phyloP scores from a whole-genome alignment of 2,113 vertebrate genomes.

The Nibea albiflora region DNA sequence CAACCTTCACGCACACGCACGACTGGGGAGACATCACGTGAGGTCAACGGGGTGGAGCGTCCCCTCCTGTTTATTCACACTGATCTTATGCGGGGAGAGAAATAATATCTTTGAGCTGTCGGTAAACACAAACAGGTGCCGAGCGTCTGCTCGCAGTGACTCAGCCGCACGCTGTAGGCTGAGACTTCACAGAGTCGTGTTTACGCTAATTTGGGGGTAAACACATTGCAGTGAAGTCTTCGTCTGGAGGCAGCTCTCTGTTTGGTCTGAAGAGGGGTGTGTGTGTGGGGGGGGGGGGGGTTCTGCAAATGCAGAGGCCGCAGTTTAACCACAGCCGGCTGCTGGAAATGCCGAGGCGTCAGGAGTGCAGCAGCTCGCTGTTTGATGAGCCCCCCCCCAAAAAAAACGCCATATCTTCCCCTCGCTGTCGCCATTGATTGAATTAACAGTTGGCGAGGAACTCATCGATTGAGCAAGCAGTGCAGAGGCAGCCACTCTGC shows the following conservation, averaged over 20 bases:
- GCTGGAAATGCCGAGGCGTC: slow-evolving; percentile 4
- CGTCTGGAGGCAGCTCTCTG: slow-evolving; percentile 26
- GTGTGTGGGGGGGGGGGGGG: too few species aligned
- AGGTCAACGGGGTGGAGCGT: slow-evolving; percentile 15
- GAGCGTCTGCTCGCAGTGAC: slow-evolving; percentile 57
- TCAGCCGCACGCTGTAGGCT: slow-evolving; percentile 44
- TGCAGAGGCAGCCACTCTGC: slow-evolving; percentile 28
- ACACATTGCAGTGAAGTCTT: slow-evolving; percentile 57
- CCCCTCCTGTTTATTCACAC: slow-evolving; percentile 8
- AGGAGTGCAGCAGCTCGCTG: slow-evolving; percentile 22
- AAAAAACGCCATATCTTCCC: neutral
- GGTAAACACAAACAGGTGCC: slow-evolving; percentile 66
- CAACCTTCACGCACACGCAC: slow-evolving; percentile 2
- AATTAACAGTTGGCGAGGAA: slow-evolving; percentile 55
- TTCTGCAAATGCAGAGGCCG: slow-evolving; percentile 2
- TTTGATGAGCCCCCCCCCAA: slow-evolving; percentile 32
- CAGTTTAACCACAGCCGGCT: slow-evolving; percentile 33
- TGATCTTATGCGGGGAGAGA: slow-evolving; percentile 4
- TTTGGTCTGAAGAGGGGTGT: neutral
- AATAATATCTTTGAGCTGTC: slow-evolving; percentile 32
- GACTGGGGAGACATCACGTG: neutral
- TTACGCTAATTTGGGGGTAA: slow-evolving; percentile 62
- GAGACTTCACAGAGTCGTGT: slow-evolving; percentile 49
- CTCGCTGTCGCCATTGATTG: slow-evolving; percentile 39
- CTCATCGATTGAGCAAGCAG: slow-evolving; percentile 34